Evolutionary conservation across 2,888 invertebrate genomes (phyloP).

Genomic region (Epistrophe grossulariae): DNA sequence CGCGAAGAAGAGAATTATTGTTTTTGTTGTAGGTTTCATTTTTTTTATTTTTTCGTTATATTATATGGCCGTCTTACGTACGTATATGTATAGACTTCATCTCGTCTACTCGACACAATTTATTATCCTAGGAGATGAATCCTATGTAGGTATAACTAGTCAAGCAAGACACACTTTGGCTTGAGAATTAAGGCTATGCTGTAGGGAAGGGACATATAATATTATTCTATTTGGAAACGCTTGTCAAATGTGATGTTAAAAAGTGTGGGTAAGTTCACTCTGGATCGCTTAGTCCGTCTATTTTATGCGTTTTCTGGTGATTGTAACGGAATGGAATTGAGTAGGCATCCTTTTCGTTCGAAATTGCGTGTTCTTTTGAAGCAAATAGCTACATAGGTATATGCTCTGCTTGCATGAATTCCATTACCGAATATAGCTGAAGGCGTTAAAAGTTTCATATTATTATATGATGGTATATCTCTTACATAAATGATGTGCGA

Average conservation of each 20-base stretch:
- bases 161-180: slow-evolving; percentile 4
- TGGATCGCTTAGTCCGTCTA: slow-evolving; percentile 33
- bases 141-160: not conserved
- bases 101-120: slow-evolving; percentile 51
- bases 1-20: slow-evolving; percentile 47
- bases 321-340: slow-evolving; percentile 60
- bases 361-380: slow-evolving; percentile 44
- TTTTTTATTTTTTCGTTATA: slow-evolving; percentile 33
- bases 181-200: not conserved
- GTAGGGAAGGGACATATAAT: slow-evolving; percentile 37
- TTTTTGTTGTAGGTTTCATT: slow-evolving; percentile 19
- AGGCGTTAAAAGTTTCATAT: slow-evolving; percentile 29
- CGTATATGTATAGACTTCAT: slow-evolving; percentile 38
- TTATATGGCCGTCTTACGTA: slow-evolving; percentile 13
- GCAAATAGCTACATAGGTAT: no score
- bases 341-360: slow-evolving; percentile 23
- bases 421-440: slow-evolving; percentile 37
- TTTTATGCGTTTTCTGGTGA: slow-evolving; percentile 32
- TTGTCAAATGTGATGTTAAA: slow-evolving; percentile 54
- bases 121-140: slow-evolving; percentile 43
- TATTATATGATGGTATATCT: no score
- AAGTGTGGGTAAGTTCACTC: slow-evolving; percentile 61
- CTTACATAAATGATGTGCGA: not conserved
- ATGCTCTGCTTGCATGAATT: slow-evolving; percentile 52
- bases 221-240: slow-evolving; percentile 57